Conservation (phyloP, 2,113 vertebrate species). For the Hyla sarda region DNA sequence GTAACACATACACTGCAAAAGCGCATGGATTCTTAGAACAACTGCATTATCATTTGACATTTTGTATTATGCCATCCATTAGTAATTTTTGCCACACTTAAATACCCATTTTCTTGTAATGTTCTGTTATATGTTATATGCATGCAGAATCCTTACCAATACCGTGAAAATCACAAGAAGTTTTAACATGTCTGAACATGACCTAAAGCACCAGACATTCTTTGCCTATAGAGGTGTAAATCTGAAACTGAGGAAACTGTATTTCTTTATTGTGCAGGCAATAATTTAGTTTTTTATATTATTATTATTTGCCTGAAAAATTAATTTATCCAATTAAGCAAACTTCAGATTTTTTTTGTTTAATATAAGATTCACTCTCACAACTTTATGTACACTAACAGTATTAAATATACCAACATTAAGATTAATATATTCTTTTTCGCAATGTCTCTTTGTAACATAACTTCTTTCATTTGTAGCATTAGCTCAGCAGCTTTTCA, state of each 20-base stretch:
- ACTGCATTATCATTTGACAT: too few relatives aligned
- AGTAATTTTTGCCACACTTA: too few relatives aligned
- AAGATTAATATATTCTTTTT: neutral
- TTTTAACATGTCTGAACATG: too few relatives aligned
- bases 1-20: too few relatives aligned
- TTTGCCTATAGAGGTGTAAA: neutral
- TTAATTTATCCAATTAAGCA: neutral
- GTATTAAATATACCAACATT: neutral
- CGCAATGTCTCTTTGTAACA: neutral
- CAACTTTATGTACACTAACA: neutral
- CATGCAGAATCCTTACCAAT: too few relatives aligned
- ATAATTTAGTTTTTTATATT: neutral
- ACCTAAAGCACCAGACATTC: too few relatives aligned
- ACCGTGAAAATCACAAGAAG: too few relatives aligned
- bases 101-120: too few relatives aligned
- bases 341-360: too few relatives aligned
- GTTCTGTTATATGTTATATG: too few relatives aligned
- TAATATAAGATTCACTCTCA: neutral
- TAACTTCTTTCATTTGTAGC: conserved; percentile 66
- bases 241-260: neutral
- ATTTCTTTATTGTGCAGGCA: neutral
- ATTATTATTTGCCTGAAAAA: neutral
- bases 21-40: too few relatives aligned
- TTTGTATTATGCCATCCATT: too few relatives aligned
- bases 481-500: conserved; percentile 69